Base-by-base conservation (phyloP, 2,113 vertebrate genomes). In the Neopipo cinnamomea region DNA sequence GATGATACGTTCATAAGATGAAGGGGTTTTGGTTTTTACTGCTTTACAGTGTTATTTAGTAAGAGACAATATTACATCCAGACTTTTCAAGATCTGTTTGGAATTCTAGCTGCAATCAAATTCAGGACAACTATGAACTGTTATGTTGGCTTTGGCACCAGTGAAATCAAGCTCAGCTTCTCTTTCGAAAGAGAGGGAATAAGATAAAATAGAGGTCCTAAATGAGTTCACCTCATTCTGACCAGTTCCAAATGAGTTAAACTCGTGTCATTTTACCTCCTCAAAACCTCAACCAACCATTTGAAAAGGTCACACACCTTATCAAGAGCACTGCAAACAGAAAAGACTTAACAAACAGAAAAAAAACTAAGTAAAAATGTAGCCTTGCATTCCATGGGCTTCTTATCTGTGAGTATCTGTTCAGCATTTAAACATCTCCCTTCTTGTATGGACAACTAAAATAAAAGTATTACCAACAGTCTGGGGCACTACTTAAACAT, bases 191-290 rank as follows among this genome's bases (percentile, higher is more conserved):
- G 27, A 81, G 25, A 30, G 31, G 37, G 30, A 82, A 37, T 61
- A 86, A 92, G 67, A 88, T 33, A 81, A 58, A 81, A 63, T 13
- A 77, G 76, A 91, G 50, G 71, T 74, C 58, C 84, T 58, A 78
- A 70, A 70, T 35, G 79, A 80, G 50, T 78, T 95, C 67, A 85
- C 50, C 31, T 91, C n/a, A 65, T 84, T 79, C 81, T n/a, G 68
- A 71, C 2, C 47, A 77, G 62, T 87, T 91, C 88, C 67, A 85
- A 91, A 90, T 10, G 21, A 94, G 78, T 93, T 95, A 96, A 95
- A 78, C n/a, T 85, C 50, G 21, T 12, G 31, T 31, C 18, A 33
- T n/a, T 87, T 87, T 55, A 78, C 80, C 77, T 86, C 68, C 62
- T 88, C 53, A 85, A 91, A 88, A 90, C 35, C 50, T 79, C 13